phyloP scores from a whole-genome alignment of 1,140 invertebrate genomes.

The Agrilus planipennis region DNA sequence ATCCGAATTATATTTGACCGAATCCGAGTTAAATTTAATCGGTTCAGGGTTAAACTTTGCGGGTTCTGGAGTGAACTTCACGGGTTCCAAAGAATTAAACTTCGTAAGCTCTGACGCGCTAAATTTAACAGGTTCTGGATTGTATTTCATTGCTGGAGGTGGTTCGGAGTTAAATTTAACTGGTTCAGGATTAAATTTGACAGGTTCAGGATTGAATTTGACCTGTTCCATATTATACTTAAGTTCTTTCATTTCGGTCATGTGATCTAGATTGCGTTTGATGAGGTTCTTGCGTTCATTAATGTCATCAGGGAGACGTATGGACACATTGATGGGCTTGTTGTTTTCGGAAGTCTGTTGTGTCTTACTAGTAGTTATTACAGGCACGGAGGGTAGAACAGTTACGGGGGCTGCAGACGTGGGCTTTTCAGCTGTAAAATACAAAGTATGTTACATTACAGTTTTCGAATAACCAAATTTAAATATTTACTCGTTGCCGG shows the following conservation, averaged over 20 bases:
- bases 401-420: slow-evolving; percentile 21
- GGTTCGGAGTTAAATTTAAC: too few relatives aligned
- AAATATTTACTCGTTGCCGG: not conserved
- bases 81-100: too few relatives aligned
- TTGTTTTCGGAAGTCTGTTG: slow-evolving; percentile 1
- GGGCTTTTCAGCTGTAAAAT: slow-evolving; percentile 5
- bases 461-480: not conserved
- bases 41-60: too few relatives aligned
- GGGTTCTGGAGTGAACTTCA: too few relatives aligned
- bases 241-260: slow-evolving; percentile 17
- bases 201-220: slow-evolving; percentile 18
- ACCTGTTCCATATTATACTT: slow-evolving; percentile 14
- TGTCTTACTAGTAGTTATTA: slow-evolving; percentile 21
- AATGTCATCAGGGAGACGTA: slow-evolving; percentile 30
- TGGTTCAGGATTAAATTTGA: slow-evolving; percentile 11
- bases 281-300: slow-evolving; percentile 32
- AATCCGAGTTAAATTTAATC: slow-evolving; percentile 6
- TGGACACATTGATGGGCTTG: slow-evolving; percentile 30
- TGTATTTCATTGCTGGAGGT: slow-evolving; percentile 14
- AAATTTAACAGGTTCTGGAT: too few relatives aligned
- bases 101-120: too few relatives aligned
- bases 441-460: not conserved
- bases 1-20: too few relatives aligned
- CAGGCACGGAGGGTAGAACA: slow-evolving; percentile 16
- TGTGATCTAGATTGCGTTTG: slow-evolving; percentile 25